phyloP scores from a whole-genome alignment of 2,797 vertebrate genomes.

The Syncerus caffer region DNA sequence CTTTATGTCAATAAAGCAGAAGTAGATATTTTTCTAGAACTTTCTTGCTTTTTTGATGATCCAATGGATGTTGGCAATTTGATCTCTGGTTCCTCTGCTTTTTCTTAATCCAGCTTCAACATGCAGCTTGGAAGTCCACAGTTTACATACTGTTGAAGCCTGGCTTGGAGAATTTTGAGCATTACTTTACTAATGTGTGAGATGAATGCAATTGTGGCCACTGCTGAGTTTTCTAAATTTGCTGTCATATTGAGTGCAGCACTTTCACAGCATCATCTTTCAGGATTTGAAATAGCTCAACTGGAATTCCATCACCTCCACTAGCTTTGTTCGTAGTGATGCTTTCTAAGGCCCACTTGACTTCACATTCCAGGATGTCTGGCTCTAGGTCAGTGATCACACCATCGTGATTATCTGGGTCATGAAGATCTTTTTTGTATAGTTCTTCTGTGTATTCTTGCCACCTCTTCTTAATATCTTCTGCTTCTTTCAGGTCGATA shows the following conservation, averaged over 20 bases:
- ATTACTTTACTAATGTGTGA: background rate
- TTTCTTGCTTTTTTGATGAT: background rate
- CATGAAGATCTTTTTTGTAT: background rate
- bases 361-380: background rate
- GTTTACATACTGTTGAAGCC: background rate
- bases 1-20: background rate
- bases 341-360: background rate
- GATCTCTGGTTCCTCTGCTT: background rate
- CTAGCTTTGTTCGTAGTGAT: background rate
- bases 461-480: background rate
- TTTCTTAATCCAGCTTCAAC: background rate
- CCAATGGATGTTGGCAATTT: background rate
- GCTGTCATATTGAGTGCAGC: background rate
- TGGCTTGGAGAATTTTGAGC: background rate
- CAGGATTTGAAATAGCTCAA: background rate
- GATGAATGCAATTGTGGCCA: background rate
- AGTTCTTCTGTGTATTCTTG: background rate
- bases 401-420: background rate
- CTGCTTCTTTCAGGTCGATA: background rate
- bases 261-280: background rate
- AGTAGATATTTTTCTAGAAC: background rate
- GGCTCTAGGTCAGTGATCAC: background rate
- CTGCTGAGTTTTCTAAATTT: background rate
- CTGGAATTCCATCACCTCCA: background rate
- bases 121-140: background rate